Base-by-base conservation (phyloP, 2,113 vertebrate species). In the Gavialis gangeticus region DNA sequence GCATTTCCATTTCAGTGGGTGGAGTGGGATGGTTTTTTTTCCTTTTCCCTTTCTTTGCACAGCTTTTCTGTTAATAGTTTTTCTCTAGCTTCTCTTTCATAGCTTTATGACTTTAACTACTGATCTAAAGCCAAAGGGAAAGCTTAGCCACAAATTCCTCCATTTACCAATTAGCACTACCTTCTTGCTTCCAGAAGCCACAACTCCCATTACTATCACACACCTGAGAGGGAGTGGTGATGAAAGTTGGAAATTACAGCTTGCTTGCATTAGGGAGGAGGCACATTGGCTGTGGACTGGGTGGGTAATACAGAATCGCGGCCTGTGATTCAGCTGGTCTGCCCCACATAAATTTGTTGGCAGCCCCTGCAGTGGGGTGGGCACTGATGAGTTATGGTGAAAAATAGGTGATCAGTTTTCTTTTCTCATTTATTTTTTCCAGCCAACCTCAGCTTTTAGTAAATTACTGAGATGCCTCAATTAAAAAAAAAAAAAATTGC, bases 341-440 rank as follows among this genome's bases (percentile, higher is more conserved):
- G 27, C 30, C 13, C 16, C 82, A 58, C 80, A 30, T 2, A 37
- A 60, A 79, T 12, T 62, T 84, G 57, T 12, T 25, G 30, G 24
- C 69, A 87, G 25, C 14, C 30, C 4, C 2, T 55, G 22, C 10
- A 67, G 1, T 2, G 1, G 4, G 4, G 1, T 59, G 2, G 55
- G 55, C 5, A 4, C 10, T 57, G 57, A 69, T 30, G 83, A 96
- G 75, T 55, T 0, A 0, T 14, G 4, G 64, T 7, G 4, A 55
- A 11, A 93, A 85, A 81, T 4, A 64, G 6, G 46, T 21, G 27
- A 84, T 69, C 0, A 24, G 17, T 90, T 6, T 73, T 81, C 1
- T 75, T 92, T 79, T 79, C 2, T 56, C 6, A 5, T 64, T 82
- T 69, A 1, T 67, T 54, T 86, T 46, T 85, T 78, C 13, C 2